Evolutionary conservation across 92 coral and sea anemone genomes (phyloP), one percentile per base, ranked within the genome.

Genomic region (Pocillopora grandis): DNA sequence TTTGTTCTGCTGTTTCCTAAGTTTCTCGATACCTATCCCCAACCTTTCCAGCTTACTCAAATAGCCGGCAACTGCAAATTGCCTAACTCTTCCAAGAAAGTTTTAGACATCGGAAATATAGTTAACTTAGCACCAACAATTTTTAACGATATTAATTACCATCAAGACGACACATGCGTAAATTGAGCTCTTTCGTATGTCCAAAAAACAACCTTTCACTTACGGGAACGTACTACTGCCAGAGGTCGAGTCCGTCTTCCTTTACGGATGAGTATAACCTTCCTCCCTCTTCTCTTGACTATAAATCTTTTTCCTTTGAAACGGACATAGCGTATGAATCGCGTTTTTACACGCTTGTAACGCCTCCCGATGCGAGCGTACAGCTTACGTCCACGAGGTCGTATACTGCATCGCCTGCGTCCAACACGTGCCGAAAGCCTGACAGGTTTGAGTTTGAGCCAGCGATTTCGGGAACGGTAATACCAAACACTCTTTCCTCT

Each of bases 321-420:
- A 33, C 73, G 72, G 27, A 83, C 48, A 58, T 13, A 83, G 10
- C 65, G 62, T 17, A 55, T 17, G 62, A 52, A 42, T 14, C 49
- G 59, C 16, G 64, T 16, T 13, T 20, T 48, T 52, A 83, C 16
- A 33, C 20, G 72, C 23, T 8, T 83, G 6, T 27, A 35, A 6
- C 65, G 80, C 18, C 86, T 62, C 15, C 80, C 70, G 65, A 73
- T 12, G 18, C 80, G 80, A 12, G 64, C 64, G 77, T 57, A 70
- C 59, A 73, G 31, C 64, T 16, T 62, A 17, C 80, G 64, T 19
- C 80, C 72, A 15, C 78, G 73, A 60, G 49, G 62, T 4, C 66
- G 79, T 48, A 83, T 62, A 35, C 63, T 55, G 69, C 66, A 63
- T 10, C 21, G 48, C 35, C 86, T 73, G 48, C 86, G 79, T 17